Conservation (phyloP, 2,888 invertebrate species). For the Nephrotoma appendiculata region DNA sequence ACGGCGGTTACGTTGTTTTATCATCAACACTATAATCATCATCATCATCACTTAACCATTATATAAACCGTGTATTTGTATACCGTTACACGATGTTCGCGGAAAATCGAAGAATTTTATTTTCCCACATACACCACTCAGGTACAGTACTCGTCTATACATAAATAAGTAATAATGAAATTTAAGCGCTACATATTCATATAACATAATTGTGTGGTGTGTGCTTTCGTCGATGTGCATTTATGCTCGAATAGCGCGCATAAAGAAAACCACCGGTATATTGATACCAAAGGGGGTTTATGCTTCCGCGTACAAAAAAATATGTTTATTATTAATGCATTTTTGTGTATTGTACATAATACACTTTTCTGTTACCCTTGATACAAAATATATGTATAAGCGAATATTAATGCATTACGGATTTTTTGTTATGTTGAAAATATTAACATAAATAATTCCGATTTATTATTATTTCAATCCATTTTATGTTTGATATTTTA, state of each 20-base stretch:
- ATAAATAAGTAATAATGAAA: background rate
- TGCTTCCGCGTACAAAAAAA: background rate
- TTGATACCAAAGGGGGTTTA: background rate
- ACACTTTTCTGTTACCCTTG: background rate
- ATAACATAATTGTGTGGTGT: background rate
- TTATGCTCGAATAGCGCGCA: background rate
- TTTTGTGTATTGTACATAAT: background rate
- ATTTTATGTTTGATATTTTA: background rate
- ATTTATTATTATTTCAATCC: background rate
- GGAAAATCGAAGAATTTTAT: background rate
- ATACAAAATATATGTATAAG: background rate
- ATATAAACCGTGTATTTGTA: background rate
- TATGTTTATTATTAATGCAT: background rate
- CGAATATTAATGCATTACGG: background rate
- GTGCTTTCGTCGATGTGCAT: background rate
- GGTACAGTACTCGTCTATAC: background rate
- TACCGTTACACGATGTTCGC: background rate
- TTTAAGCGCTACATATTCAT: background rate
- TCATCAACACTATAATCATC: background rate
- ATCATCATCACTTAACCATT: background rate
- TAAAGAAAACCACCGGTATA: background rate
- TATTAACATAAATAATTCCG: background rate
- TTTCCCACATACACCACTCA: background rate
- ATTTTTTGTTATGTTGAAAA: background rate
- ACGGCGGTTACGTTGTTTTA: background rate